Evolutionary conservation across 1,140 invertebrate species (phyloP).

Genomic region (Orchestia grillus): DNA sequence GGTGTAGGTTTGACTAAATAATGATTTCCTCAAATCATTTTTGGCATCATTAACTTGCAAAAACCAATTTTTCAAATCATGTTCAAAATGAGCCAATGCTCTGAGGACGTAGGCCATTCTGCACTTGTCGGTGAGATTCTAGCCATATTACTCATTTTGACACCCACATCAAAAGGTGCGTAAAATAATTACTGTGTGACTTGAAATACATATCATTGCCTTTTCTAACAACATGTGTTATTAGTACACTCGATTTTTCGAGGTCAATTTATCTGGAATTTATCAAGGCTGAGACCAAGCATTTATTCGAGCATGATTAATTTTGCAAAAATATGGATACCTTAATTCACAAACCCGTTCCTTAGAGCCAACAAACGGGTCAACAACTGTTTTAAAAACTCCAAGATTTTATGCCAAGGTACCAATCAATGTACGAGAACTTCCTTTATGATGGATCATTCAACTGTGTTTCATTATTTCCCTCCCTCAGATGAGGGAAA

Average conservation of each 20-base stretch:
- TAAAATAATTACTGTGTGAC: too few relatives aligned
- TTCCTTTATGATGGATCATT: neutral
- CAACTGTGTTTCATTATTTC: neutral
- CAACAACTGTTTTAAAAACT: neutral
- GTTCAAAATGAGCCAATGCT: too few relatives aligned
- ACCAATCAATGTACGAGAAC: neutral
- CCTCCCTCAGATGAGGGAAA: neutral
- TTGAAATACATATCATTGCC: too few relatives aligned
- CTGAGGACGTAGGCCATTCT: too few relatives aligned
- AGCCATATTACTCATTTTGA: too few relatives aligned
- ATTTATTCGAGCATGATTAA: neutral
- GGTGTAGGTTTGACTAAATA: too few relatives aligned
- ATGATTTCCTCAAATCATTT: too few relatives aligned
- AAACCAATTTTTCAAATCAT: too few relatives aligned
- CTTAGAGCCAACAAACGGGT: neutral
- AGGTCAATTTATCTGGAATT: neutral
- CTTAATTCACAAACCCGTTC: neutral
- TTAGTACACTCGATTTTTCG: neutral
- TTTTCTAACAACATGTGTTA: too few relatives aligned
- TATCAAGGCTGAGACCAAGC: neutral
- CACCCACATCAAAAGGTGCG: too few relatives aligned
- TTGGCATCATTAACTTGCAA: too few relatives aligned
- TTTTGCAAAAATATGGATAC: neutral
- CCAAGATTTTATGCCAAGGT: neutral
- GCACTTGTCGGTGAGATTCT: too few relatives aligned